These are phyloP conservation scores for Lycocerus yunnanus DNA, from an alignment of 2,888 invertebrate species.

Conservation along the genomic window DNA sequence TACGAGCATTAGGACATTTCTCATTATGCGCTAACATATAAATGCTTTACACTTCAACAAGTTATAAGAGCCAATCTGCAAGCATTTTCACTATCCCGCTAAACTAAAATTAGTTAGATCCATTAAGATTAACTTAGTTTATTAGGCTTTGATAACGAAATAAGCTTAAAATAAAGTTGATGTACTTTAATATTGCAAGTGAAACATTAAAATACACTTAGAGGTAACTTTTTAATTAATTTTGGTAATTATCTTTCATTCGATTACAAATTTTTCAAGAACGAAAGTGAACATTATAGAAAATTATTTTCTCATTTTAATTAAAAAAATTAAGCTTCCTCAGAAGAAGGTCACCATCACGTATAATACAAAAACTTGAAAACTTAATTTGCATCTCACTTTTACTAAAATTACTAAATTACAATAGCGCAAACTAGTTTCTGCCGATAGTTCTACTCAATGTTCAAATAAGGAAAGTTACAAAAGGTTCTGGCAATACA, in stretches of 20 bases:
- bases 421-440: neutral
- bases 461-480: neutral
- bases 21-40: neutral
- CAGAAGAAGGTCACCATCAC: neutral
- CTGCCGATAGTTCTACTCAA: neutral
- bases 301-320: neutral
- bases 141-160: slow-evolving; percentile 28
- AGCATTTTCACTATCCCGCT: slow-evolving; percentile 6
- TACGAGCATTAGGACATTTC: neutral
- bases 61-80: slow-evolving; percentile 11
- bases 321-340: neutral
- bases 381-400: neutral
- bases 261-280: neutral
- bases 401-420: neutral
- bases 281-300: neutral
- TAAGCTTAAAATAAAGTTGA: slow-evolving; percentile 32
- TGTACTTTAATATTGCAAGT: slow-evolving; percentile 28
- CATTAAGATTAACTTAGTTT: slow-evolving; percentile 28
- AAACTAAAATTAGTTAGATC: slow-evolving; percentile 27
- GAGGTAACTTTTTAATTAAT: slow-evolving; percentile 29
- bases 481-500: neutral
- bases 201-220: slow-evolving; percentile 33
- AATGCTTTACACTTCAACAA: slow-evolving; percentile 12
- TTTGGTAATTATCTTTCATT: slow-evolving; percentile 27
- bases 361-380: neutral